Percentiles rank a stretch among this genome's conserved stretches.
Conservation (phyloP, 2,113 vertebrate species). For the Otus sunia region DNA sequence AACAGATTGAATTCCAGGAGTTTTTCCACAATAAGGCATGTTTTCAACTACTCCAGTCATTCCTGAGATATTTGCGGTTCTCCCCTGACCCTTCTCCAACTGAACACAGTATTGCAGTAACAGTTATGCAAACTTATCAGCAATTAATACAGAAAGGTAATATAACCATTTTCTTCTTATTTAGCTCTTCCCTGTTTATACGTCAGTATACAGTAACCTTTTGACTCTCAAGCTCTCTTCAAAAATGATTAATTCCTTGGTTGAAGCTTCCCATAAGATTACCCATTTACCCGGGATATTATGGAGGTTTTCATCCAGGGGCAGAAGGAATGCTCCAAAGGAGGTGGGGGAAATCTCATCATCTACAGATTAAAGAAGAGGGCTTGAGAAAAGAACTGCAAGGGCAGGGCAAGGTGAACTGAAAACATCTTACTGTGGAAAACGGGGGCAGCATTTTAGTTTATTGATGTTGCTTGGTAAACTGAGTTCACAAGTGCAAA, state of each 20-base stretch:
- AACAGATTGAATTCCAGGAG: constrained; percentile 1
- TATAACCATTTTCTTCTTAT: background rate
- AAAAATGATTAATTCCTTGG: background rate
- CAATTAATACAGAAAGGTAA: background rate
- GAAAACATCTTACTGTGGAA: constrained; percentile 4
- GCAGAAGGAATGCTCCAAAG: background rate
- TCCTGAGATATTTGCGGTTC: constrained; percentile 37
- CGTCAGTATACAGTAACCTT: background rate
- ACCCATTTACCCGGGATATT: background rate
- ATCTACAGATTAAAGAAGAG: background rate
- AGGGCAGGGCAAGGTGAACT: background rate
- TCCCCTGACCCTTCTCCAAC: background rate
- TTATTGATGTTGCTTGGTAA: constrained; percentile 56
- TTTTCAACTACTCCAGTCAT: constrained; percentile 34
- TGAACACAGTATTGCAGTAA: background rate
- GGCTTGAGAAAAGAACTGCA: background rate
- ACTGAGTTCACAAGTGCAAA: constrained; percentile 62
- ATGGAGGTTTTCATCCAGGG: background rate
- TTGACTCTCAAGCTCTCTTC: background rate
- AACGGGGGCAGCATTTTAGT: background rate
- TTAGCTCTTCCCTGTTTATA: background rate
- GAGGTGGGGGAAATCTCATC: background rate
- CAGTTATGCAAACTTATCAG: background rate
- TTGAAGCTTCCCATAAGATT: background rate
- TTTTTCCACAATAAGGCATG: constrained; percentile 13